Conservation (phyloP, 2,797 vertebrate species). For the Gorsachius magnificus region DNA sequence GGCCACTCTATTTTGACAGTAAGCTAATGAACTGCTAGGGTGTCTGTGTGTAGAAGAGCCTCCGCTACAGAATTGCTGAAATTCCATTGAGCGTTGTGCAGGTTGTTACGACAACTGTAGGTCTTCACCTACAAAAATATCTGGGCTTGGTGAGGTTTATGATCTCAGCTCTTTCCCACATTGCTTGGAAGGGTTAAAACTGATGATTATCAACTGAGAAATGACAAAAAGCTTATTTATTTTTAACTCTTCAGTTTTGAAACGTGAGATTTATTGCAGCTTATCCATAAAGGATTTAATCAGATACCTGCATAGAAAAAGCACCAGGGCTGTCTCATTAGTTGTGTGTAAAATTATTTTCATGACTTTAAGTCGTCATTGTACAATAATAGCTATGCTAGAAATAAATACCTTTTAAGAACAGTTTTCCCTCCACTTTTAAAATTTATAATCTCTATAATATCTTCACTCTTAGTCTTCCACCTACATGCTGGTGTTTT, state of each 20-base stretch:
- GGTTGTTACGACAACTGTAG: not conserved
- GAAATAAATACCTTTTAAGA: conserved; percentile 27
- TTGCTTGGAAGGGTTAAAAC: not conserved
- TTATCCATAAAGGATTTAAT: not conserved
- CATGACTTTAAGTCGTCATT: not conserved
- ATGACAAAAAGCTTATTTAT: not conserved
- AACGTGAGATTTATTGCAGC: not conserved
- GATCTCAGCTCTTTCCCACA: not conserved
- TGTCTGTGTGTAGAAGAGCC: not conserved
- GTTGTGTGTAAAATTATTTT: not conserved
- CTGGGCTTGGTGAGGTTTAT: not conserved
- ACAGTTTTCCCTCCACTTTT: not conserved
- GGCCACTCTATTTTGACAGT: not conserved
- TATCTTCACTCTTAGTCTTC: not conserved
- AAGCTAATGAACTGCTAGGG: not conserved
- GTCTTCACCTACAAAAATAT: not conserved
- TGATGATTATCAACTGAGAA: not conserved
- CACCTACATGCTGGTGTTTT: not conserved
- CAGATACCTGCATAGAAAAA: not conserved
- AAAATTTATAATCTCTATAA: not conserved
- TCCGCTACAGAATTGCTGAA: not conserved
- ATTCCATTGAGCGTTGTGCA: not conserved
- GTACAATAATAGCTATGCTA: not conserved
- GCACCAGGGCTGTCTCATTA: not conserved
- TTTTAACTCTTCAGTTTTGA: not conserved